Evolutionary conservation across 2,113 vertebrate genomes (phyloP), one percentile per base, ranked within the genome.

Genomic region (Xiphorhynchus elegans): DNA sequence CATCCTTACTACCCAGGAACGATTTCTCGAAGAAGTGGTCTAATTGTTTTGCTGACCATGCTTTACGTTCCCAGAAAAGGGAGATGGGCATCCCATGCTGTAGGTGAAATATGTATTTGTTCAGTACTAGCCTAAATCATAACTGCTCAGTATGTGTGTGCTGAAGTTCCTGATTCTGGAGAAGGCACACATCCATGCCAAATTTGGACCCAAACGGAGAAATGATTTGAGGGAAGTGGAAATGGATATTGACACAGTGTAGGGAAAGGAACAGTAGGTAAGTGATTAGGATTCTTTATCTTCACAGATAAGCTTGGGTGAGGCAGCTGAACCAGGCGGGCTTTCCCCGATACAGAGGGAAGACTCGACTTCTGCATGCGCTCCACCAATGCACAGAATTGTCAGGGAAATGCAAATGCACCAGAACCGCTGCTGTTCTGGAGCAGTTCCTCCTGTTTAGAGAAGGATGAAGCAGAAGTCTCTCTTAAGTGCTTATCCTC

Each of bases 211-310:
- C 35, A 56, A 79, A 42, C 23, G 6, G 40, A 94, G 46, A 85
- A 79, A 72, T 55, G 0, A 56, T 63, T 75, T 75, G 72, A 80
- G 56, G 47, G 35, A 81, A 52, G 85, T 7, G 60, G 88, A 94
- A 96, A 40, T 75, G 47, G 19, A 8, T 93, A 68, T 90, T 94
- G 95, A 94, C 87, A 82, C 35, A 91, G 46, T 19, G 63, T 63
- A 90, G 1, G 76, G 76, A 80, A 91, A 82, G 75, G 82, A 94
- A 5, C 55, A 69, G 72, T 46, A 46, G 63, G 73, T 87, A n/a
- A 75, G 83, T 1, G 23, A 81, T 91, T 74, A 88, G 90, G 29
- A 73, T 83, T 67, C 82, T 67, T 95, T 95, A 96, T 95, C 79
- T 88, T 55, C 0, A 0, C 68, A 94, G 90, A 86, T 96, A 94